These are phyloP conservation scores for Muricea muricata DNA, from an alignment of 92 coral and sea anemone genomes.

Conservation along the genomic window DNA sequence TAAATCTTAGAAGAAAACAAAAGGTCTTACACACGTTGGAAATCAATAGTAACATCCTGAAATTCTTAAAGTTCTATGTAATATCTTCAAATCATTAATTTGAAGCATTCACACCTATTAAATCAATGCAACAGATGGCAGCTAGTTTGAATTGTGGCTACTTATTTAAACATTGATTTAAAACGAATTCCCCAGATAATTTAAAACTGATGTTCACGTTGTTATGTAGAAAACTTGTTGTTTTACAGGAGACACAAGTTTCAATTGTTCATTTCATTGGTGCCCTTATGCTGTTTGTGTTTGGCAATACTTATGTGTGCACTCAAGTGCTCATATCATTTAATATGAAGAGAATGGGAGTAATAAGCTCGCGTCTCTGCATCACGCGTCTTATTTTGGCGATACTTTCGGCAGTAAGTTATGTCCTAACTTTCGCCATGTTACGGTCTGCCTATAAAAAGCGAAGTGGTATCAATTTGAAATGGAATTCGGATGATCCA, in stretches of 20 bases:
- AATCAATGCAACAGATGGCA: too few relatives aligned
- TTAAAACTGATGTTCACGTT: too few relatives aligned
- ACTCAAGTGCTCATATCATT: constrained; percentile 78
- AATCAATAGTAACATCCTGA: too few relatives aligned
- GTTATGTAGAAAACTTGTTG: too few relatives aligned
- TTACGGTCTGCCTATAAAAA: neutral
- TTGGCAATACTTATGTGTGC: constrained; percentile 78
- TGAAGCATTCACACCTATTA: too few relatives aligned
- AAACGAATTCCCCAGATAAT: too few relatives aligned
- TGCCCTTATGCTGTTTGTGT: constrained; percentile 66
- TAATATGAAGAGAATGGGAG: constrained; percentile 87
- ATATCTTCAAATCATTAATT: too few relatives aligned
- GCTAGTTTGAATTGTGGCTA: too few relatives aligned
- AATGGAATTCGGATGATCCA: constrained; percentile 63
- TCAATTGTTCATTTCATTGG: constrained; percentile 71
- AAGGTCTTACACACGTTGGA: too few relatives aligned
- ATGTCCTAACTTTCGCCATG: neutral
- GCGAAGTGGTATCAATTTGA: neutral
- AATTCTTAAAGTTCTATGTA: too few relatives aligned
- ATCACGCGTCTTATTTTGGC: neutral
- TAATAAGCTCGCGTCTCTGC: constrained; percentile 22
- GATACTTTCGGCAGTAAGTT: constrained; percentile 15
- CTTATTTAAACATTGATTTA: too few relatives aligned
- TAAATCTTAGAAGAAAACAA: too few relatives aligned
- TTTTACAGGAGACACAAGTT: constrained; percentile 67